Evolutionary conservation across 2,797 vertebrate genomes (phyloP).

Genomic region (Falco rusticolus): DNA sequence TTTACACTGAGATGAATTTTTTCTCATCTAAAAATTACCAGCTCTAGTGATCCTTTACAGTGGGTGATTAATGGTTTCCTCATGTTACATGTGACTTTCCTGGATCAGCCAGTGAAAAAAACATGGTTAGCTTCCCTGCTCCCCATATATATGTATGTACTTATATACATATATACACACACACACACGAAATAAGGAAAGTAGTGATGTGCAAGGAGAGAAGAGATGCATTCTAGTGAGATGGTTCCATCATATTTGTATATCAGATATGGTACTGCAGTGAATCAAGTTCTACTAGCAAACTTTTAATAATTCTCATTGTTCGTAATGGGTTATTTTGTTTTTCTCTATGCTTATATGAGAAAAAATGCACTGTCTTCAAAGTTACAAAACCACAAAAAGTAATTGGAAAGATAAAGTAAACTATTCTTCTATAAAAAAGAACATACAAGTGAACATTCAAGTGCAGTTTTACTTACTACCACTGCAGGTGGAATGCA

Average conservation of each 20-base stretch:
- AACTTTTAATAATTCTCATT: neutral
- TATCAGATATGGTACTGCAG: too few relatives aligned
- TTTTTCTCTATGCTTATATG: neutral
- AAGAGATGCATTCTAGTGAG: neutral
- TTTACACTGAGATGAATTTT: neutral
- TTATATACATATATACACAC: too few relatives aligned
- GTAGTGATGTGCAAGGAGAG: accelerated
- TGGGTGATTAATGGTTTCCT: neutral
- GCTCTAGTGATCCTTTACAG: neutral
- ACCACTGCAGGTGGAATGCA: neutral
- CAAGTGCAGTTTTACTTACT: neutral
- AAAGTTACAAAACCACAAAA: neutral
- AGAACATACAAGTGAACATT: neutral
- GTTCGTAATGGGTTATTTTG: neutral
- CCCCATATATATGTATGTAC: too few relatives aligned
- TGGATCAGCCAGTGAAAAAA: neutral
- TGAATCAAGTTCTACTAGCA: neutral
- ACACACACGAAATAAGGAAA: neutral
- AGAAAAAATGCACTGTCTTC: neutral
- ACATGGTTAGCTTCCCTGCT: accelerated
- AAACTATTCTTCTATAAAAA: neutral
- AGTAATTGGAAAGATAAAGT: neutral
- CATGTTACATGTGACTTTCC: neutral
- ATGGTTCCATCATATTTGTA: neutral
- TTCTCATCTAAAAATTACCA: neutral